Percentiles rank a stretch among this genome's conserved stretches.
phyloP scores from a whole-genome alignment of 2,888 invertebrate genomes.

The Caenorhabditis angaria region DNA sequence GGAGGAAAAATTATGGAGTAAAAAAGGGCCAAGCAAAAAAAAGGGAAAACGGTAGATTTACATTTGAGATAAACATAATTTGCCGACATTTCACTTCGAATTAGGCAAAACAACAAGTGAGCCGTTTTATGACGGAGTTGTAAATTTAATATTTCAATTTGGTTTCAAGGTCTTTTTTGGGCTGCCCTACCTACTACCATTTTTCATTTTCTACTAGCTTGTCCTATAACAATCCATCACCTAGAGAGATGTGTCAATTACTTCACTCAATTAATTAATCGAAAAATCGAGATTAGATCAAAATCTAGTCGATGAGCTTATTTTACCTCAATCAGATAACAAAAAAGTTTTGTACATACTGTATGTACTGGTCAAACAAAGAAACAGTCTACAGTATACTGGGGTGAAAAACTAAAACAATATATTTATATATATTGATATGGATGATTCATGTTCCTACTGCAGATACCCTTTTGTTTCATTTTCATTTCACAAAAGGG shows the following conservation, averaged over 20 bases:
- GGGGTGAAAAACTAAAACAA: conserved; percentile 13
- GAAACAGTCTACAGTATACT: conserved; percentile 3
- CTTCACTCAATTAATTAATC: conserved; percentile 4
- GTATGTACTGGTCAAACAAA: no score
- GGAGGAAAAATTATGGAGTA: no score
- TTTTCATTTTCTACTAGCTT: not conserved
- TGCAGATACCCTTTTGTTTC: conserved; percentile 6
- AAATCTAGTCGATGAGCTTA: not conserved
- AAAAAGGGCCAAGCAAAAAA: not conserved
- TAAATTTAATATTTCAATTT: conserved; percentile 8
- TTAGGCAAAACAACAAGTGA: conserved; percentile 24
- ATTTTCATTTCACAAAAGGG: conserved; percentile 12
- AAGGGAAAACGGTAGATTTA: not conserved
- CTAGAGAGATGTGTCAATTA: not conserved
- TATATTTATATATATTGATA: conserved; percentile 5
- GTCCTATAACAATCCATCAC: not conserved
- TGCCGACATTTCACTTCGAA: conserved; percentile 33
- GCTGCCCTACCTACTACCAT: no score
- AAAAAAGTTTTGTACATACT: no score
- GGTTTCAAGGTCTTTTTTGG: conserved; percentile 18
- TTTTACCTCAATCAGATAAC: conserved; percentile 3
- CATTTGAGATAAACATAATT: conserved; percentile 12
- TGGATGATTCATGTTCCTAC: not conserved
- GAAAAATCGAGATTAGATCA: not conserved
- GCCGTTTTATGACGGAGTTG: conserved; percentile 10